Base-by-base conservation (phyloP, 1,140 invertebrate species). In the Chrysomallon squamiferum region DNA sequence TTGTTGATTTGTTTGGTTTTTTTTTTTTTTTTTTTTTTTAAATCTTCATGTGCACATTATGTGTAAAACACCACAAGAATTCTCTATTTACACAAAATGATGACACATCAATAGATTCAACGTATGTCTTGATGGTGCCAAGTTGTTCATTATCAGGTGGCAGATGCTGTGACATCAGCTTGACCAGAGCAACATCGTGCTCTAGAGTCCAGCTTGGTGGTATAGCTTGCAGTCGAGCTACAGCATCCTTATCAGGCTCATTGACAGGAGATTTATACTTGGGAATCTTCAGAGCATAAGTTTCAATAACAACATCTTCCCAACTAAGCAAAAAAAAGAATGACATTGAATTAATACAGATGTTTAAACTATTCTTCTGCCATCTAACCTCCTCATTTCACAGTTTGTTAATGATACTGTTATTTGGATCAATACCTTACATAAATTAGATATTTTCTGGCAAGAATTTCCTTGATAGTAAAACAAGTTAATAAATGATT, bases 181-280 rank as follows among this genome's bases (percentile, higher is more conserved):
- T 71, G 0, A 81, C 81, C n/a, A 86, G 68, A 15, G 78, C 77
- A 56, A 83, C 82, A 69, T 86, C 84, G 66, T 80, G 74, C 50
- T 83, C 78, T 67, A 80, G 58, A 29, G 76, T 74, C 84, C 84
- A 86, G 59, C 69, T 73, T n/a, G 63, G 29, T 15, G 79, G 77
- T 6, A 80, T 29, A 18, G 63, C 62, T 33, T 62, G 61, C 47
- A 84, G 62, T 62, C 66, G 71, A n/a, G 65, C 52, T 47, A 84
- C 76, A 54, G 79, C 73, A n/a, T 73, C 69, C 11, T 67, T 32
- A 72, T 85, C 81, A 13, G 74, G 59, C 25, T 60, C 61, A 13
- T 66, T 56, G 0, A 80, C 49, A 1, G 67, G 32, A 13, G 69
- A 61, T 68, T 57, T 68, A n/a, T 70, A 66, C 32, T 72, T 74